Conservation (phyloP, 2,888 invertebrate genomes). For the Gari tellinella region DNA sequence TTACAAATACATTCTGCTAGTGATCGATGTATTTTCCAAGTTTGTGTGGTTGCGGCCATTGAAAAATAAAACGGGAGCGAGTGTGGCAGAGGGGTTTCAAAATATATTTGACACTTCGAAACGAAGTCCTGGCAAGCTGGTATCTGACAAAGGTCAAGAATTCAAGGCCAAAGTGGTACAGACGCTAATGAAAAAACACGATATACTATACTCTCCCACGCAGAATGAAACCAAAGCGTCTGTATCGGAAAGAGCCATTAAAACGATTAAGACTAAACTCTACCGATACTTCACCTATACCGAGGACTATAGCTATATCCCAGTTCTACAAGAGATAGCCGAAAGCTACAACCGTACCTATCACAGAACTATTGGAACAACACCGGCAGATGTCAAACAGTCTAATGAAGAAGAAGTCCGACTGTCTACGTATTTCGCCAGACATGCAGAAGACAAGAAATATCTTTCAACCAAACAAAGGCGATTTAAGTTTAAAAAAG, state of each 20-base stretch:
- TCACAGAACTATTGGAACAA: conserved; percentile 22
- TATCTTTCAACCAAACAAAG: neutral
- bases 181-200: conserved; percentile 9
- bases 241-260: conserved; percentile 20
- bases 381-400: conserved; percentile 12
- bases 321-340: neutral
- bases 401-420: conserved; percentile 13
- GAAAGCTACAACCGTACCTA: conserved; percentile 18
- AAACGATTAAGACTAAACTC: conserved; percentile 20
- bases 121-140: too few relatives aligned
- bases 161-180: conserved; percentile 28
- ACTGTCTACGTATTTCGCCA: conserved; percentile 5
- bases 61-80: conserved; percentile 1
- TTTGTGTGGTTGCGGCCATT: conserved; percentile 9
- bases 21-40: conserved; percentile 8
- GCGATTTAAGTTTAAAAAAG: conserved; percentile 7
- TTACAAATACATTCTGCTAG: neutral
- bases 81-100: neutral
- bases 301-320: neutral
- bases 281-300: conserved; percentile 20
- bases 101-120: too few relatives aligned
- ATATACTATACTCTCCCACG: conserved; percentile 21
- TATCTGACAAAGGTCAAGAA: conserved; percentile 19
- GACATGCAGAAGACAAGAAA: neutral
- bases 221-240: conserved; percentile 34